These are phyloP conservation scores for Dryomyza anilis DNA, from an alignment of 2,888 invertebrate species.

Conservation along the genomic window DNA sequence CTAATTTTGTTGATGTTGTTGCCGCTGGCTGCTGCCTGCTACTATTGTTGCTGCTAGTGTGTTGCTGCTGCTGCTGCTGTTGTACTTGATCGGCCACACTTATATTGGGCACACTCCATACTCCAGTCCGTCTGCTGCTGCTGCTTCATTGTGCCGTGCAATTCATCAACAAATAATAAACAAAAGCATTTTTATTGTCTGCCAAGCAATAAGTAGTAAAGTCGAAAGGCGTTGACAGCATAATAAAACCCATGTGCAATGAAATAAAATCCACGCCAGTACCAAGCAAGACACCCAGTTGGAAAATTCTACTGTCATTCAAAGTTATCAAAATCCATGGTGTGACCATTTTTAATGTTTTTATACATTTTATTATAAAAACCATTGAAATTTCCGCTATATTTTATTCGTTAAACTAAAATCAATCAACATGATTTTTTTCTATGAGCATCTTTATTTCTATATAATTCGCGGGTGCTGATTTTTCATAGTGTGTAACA, in stretches of 20 bases:
- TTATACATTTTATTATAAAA: too few relatives aligned
- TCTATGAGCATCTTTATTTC: too few relatives aligned
- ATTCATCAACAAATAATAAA: slow-evolving; percentile 56
- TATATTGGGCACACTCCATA: not conserved
- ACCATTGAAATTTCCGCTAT: too few relatives aligned
- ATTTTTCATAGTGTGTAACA: too few relatives aligned
- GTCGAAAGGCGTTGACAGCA: not conserved
- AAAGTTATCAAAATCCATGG: too few relatives aligned
- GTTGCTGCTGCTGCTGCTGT: not conserved
- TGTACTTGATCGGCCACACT: slow-evolving; percentile 18
- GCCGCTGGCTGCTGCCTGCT: not conserved
- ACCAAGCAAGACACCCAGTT: too few relatives aligned
- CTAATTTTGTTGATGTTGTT: not conserved
- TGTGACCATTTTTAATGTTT: too few relatives aligned
- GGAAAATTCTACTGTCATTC: too few relatives aligned
- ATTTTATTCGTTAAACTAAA: too few relatives aligned
- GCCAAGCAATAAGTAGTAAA: not conserved
- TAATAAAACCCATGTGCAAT: not conserved
- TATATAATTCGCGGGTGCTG: too few relatives aligned
- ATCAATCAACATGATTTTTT: too few relatives aligned
- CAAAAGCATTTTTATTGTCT: slow-evolving; percentile 52
- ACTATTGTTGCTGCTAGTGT: slow-evolving; percentile 6
- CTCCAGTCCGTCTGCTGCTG: not conserved
- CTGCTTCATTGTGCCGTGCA: slow-evolving; percentile 43
- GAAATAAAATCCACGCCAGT: too few relatives aligned